Base-by-base conservation (phyloP, 2,888 invertebrate species). In the Mythimna impura region DNA sequence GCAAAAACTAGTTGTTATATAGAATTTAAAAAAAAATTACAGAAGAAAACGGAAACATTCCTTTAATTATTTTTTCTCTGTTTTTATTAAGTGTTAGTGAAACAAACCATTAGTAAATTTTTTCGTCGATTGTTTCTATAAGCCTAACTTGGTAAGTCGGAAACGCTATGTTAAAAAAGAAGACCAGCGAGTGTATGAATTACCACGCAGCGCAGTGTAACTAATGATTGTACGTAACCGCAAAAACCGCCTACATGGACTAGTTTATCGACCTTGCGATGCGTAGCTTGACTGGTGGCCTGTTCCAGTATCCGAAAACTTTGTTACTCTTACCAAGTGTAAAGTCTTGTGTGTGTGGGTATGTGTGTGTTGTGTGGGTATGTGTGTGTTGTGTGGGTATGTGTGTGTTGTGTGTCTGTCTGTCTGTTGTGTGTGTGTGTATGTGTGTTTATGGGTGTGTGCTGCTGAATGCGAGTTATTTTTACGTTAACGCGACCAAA, bases 241-340 rank as follows among this genome's bases (percentile, higher is more conserved):
- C 10, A 10, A 36, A n/a, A 40, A 12, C 4, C 7, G 55, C 7
- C 1, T 9, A 30, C 2, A 43, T 25, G 54, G 10, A 67, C 47
- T 54, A 40, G 63, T 73, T 73, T n/a, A 50, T 50, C n/a, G 63
- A 73, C 67, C 54, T 73, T 64, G 73, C 12, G 30, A 43, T 47
- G 52, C 43, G 58, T 58, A 20, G 20, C 17, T 36, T 36, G 4
- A 34, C 6, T 17, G 25, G 22, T 12, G 2, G 36, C 1, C 7
- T 9, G 9, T 14, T n/a, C 47, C 20, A 40, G 52, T 60, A 72
- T 30, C 22, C 7, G 9, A 30, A 58, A 43, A 54, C 12, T 20
- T 40, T 1, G 8, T 30, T 22, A 54, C 0, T 0, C 2, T 70
- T 34, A 40, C 30, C 30, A 30, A 30, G 1, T 30, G 30, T 30